Base-by-base conservation (phyloP, 2,888 invertebrate species). In the Macrophya alboannulata region DNA sequence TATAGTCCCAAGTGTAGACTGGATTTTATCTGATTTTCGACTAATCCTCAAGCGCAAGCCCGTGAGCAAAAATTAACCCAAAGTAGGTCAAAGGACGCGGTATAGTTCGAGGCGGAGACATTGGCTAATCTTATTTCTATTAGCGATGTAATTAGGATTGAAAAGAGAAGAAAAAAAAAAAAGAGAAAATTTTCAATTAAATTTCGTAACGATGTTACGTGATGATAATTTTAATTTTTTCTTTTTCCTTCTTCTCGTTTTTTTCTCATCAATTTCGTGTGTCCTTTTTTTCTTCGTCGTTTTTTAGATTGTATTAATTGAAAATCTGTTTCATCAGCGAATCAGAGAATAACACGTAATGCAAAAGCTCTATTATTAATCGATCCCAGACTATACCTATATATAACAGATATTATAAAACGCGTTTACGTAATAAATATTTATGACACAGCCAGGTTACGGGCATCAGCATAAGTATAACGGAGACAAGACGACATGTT, bases 381-480 rank as follows among this genome's bases (percentile, higher is more conserved):
- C 17, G n/a, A 71, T 71, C 40, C 6, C 15, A 12, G 21, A 31
- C 9, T 37, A 17, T 4, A 12, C 4, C 40, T 25, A 37, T 71
- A 37, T 40, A 17, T 15, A 25, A 37, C 8, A 21, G 17, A 15
- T 45, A 21, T 43, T 21, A 74, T 45, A 21, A 74, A 43, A n/a
- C 21, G 72, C 21, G 45, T 45, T 74, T 21, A 45, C 72, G 72
- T 74, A 74, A 74, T 45, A 21, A 74, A 74, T 74, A 45, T 71
- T 37, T 45, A 12, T 74, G 62, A 62, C 21, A 62, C 21, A 74
- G 45, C 8, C 17, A 10, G 43, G 21, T 31, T 45, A 17, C 10
- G 25, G 21, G 45, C 72, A n/a, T n/a, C 8, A 55, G 45, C 45
- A 31, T 31, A 31, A 1, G 31, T 31, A 31, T 71, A 71, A 71